Base-by-base conservation (phyloP, 2,113 vertebrate species). In the Catagonus wagneri region DNA sequence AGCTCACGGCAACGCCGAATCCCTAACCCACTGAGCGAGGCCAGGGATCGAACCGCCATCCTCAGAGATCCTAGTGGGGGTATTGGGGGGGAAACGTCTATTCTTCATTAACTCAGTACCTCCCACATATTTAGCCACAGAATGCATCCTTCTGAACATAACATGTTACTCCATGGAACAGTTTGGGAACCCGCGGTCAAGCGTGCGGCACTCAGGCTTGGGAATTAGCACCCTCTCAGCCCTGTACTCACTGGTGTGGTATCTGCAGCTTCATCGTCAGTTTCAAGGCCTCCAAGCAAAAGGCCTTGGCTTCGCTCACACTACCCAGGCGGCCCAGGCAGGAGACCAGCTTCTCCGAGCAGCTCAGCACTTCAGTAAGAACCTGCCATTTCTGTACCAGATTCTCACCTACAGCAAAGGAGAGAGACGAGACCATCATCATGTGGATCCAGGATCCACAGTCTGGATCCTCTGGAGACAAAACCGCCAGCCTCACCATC, bases 351-450 rank as follows among this genome's bases (percentile, higher is more conserved):
- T 98, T 99, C 98, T 98, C 98, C 0, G 99, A 99, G 98, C 99
- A 99, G 95, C 95, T 98, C 72, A 99, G 98, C 89, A 99, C 87
- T 58, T 99, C 99, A 1, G 98, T 98, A 90, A 99, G 99, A 95
- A 99, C 98, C 95, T 99, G 98, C 99, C 99, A 99, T 97, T 99
- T 99, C 83, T 99, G 97, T 74, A 99, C 81, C 89, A 99, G 84
- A 97, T 99, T 99, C 63, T 99, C 99, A 80, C 99, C 99, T 99
- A 90, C 0, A 7, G 75, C n/a, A 11, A 54, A 81, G 20, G 32
- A 90, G 39, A 71, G 19, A 85, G 68, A 25, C 1, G 1, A 39
- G 69, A 89, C 16, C 22, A 39, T 29, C 12, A 50, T 13, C 19
- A 34, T 1, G 0, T 58, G 76, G 76, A 58, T 25, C 54, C 54